Evolutionary conservation across 2,888 invertebrate species (phyloP), one percentile per base, ranked within the genome.

Genomic region (Dryobota labecula): DNA sequence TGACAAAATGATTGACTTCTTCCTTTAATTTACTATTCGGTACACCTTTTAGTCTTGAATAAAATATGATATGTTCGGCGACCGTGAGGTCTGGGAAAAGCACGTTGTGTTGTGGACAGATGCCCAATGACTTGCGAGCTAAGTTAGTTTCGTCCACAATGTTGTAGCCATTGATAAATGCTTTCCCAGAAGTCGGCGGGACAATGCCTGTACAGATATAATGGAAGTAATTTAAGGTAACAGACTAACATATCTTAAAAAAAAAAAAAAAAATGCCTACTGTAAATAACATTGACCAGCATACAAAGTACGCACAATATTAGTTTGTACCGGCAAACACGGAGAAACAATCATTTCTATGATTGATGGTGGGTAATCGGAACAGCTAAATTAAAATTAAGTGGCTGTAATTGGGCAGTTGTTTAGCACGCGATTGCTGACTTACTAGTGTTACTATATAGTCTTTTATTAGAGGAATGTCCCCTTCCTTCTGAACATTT

Each of bases 61-160:
- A 99, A 94, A 99, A 98, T 82, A 97, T 96, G 53, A 99, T 96
- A 91, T 99, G 98, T 91, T 99, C 98, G 18, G 96, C 96, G 8
- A 98, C 98, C 0, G 98, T 98, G 64, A 99, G 95, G 79, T 98
- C 97, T 54, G 98, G 98, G 91, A 98, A 98, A 27, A 99, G 95
- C 3, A 98, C 97, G 93, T 99, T 98, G 91, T 98, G 98, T 88
- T 99, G 98, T 0, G 98, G 98, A 93, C 98, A 98, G 38, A 98
- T 96, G 2, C 98, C 98, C 49, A 98, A 93, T 47, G 98, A 98
- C 80, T 96, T 96, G n/a, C 98, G 96, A 0, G 98, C 98, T 15
- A 94, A 95, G 27, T 96, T 94, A 67, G 98, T 97, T 84, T 98
- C 97, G 0, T 95, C 96, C 38, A 97, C 95, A 79, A 98, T 97